Conservation (phyloP, 2,113 vertebrate species). For the Bos javanicus region DNA sequence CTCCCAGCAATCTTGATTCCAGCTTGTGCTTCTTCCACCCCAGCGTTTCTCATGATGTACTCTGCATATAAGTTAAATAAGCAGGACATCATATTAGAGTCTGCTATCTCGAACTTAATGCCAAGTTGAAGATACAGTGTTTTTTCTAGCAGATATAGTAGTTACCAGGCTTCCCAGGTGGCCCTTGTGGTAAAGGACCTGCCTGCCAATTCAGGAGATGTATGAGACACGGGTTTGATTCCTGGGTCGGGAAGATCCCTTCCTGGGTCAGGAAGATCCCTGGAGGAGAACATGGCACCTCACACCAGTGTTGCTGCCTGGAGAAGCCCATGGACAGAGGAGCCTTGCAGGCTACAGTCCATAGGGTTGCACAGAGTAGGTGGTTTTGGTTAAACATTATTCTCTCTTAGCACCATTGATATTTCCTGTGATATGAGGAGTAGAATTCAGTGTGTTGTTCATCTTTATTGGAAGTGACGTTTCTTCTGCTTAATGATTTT, state of each 20-base stretch:
- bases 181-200: background rate
- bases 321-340: background rate
- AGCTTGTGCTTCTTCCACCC: background rate
- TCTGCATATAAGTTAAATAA: background rate
- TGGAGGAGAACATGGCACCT: background rate
- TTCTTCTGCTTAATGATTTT: slow-evolving; percentile 2
- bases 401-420: background rate
- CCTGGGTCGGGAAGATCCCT: background rate
- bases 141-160: background rate
- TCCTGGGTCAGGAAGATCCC: background rate
- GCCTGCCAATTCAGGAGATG: background rate
- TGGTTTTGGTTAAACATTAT: background rate
- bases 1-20: background rate
- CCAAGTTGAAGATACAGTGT: slow-evolving; percentile 10
- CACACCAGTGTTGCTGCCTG: background rate
- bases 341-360: background rate
- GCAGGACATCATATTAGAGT: background rate
- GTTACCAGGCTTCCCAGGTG: background rate
- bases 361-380: background rate
- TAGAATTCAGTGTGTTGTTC: slow-evolving; percentile 30
- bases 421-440: background rate
- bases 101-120: background rate
- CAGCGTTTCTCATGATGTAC: background rate
- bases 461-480: slow-evolving; percentile 8
- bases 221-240: background rate